These are phyloP conservation scores for Cyclophora punctaria DNA, from an alignment of 2,888 invertebrate species.

Conservation along the genomic window DNA sequence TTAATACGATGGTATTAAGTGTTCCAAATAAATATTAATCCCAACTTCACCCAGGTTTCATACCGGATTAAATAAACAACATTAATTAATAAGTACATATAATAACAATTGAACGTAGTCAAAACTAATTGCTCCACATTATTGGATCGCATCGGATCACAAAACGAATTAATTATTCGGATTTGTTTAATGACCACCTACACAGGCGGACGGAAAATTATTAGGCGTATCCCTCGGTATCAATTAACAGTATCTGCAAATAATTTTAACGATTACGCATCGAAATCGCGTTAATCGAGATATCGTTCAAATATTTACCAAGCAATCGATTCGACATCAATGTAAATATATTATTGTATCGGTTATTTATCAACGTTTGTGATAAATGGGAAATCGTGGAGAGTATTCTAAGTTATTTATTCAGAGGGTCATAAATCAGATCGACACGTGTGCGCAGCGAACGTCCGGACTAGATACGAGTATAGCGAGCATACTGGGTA, in stretches of 20 bases:
- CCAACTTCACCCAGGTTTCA: too few relatives aligned
- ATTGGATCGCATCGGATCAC: conserved; percentile 21
- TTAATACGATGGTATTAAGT: too few relatives aligned
- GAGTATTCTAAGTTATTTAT: conserved; percentile 56
- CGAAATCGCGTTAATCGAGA: conserved; percentile 31
- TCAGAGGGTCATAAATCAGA: conserved; percentile 62
- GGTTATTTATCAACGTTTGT: conserved; percentile 18
- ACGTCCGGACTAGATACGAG: conserved; percentile 21
- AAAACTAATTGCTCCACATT: too few relatives aligned
- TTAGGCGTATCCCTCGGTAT: conserved; percentile 44
- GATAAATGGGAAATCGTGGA: conserved; percentile 28
- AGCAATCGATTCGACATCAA: conserved; percentile 19
- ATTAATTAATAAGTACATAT: conserved; percentile 9
- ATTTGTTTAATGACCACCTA: conserved; percentile 42
- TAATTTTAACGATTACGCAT: conserved; percentile 46
- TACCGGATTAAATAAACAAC: not conserved
- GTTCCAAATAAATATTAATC: too few relatives aligned
- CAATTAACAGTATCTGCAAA: conserved; percentile 50
- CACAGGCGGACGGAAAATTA: conserved; percentile 32
- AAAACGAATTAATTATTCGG: conserved; percentile 48
- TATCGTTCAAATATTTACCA: conserved; percentile 39
- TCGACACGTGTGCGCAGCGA: conserved; percentile 54
- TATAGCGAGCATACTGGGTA: conserved; percentile 14
- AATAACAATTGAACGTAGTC: not conserved
- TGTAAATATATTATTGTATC: conserved; percentile 20